phyloP scores from a whole-genome alignment of 2,888 invertebrate genomes.

The Tiphia femorata region DNA sequence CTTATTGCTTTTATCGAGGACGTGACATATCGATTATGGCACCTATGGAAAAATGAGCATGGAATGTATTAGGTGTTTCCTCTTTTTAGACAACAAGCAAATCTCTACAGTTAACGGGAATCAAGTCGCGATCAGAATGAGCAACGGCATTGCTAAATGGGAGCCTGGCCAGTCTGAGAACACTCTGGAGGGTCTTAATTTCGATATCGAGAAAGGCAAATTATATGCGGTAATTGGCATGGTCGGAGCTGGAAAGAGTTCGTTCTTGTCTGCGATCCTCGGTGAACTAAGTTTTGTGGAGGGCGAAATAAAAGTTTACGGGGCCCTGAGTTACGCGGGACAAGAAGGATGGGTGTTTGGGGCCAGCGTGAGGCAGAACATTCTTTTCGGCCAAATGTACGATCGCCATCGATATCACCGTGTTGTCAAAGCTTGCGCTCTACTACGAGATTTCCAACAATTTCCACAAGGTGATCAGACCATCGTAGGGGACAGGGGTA shows the following conservation, averaged over 20 bases:
- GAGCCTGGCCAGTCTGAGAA: conserved; percentile 69
- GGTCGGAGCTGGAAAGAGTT: conserved; percentile 82
- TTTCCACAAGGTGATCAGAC: conserved; percentile 79
- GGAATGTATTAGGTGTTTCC: too few species aligned
- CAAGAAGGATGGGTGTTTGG: conserved; percentile 91
- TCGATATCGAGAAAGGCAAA: conserved; percentile 73
- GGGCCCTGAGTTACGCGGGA: conserved; percentile 79
- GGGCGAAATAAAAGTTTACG: conserved; percentile 77
- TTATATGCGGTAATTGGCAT: conserved; percentile 81
- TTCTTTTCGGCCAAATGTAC: conserved; percentile 82
- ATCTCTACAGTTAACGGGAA: conserved; percentile 20
- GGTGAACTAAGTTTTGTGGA: conserved; percentile 76
- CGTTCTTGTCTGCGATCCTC: conserved; percentile 78
- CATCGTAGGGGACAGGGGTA: conserved; percentile 80
- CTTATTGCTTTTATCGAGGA: too few species aligned
- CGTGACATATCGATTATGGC: too few species aligned
- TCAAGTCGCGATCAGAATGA: conserved; percentile 50
- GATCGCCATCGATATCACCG: conserved; percentile 73
- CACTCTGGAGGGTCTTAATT: conserved; percentile 72
- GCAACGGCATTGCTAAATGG: conserved; percentile 70
- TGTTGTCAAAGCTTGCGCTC: conserved; percentile 66
- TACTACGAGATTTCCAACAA: conserved; percentile 71
- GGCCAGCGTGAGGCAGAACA: conserved; percentile 84
- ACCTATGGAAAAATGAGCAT: too few species aligned
- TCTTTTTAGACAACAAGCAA: conserved; percentile 20